Percentiles rank a stretch among this genome's conserved stretches.
phyloP scores from a whole-genome alignment of 2,888 invertebrate species.

The Tipula confusa region DNA sequence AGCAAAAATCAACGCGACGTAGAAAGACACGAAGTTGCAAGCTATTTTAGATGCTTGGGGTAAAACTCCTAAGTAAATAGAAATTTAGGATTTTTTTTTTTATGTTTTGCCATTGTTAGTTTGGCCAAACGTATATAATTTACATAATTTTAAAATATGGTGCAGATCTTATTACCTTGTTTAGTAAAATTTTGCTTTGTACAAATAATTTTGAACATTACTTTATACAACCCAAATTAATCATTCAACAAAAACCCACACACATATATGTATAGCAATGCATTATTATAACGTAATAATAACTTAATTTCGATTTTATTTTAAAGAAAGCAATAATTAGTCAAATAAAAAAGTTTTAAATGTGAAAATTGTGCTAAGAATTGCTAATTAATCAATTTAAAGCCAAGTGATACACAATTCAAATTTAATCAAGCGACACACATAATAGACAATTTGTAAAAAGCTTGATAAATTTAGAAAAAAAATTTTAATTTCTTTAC shows the following conservation, averaged over 20 bases:
- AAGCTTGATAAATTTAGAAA: background rate
- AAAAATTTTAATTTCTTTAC: background rate
- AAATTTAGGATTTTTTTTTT: no score
- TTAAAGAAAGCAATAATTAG: background rate
- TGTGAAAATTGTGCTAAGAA: background rate
- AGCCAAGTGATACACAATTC: background rate
- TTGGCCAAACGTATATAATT: no score
- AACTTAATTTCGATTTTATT: slow-evolving; percentile 3
- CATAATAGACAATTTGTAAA: background rate
- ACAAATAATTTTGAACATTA: no score
- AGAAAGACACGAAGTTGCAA: no score
- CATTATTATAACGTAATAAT: background rate
- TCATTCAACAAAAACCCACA: background rate
- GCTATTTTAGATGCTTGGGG: no score
- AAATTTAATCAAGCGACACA: background rate
- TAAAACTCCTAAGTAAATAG: no score
- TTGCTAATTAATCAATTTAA: background rate
- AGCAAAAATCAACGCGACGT: no score
- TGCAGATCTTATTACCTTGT: no score
- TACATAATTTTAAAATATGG: no score
- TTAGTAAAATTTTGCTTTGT: no score
- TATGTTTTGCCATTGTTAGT: no score
- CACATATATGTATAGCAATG: background rate
- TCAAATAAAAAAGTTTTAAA: background rate
- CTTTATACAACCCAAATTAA: background rate